A percentile compares a stretch with the other conserved stretches of the same genome.
These are phyloP conservation scores for Papilio xuthus DNA, from an alignment of 1,140 invertebrate genomes.

Conservation along the genomic window DNA sequence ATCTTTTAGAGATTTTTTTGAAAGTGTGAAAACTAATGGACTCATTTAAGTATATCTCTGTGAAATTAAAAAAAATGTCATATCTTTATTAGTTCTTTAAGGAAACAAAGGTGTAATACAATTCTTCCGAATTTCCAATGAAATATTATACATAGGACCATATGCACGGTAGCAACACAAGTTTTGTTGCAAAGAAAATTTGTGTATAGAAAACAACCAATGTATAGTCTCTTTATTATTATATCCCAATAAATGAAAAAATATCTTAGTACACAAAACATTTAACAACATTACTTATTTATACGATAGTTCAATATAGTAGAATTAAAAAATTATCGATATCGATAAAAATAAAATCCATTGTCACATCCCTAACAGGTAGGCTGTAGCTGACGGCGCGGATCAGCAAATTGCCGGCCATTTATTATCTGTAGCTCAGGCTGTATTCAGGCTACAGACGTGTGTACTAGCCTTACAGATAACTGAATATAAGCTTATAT, in stretches of 20 bases:
- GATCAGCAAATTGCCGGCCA: conserved; percentile 48
- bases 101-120: too few relatives aligned
- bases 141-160: too few relatives aligned
- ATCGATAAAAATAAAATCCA: not conserved
- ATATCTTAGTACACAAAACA: not conserved
- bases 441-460: conserved; percentile 33
- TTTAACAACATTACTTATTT: not conserved
- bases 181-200: too few relatives aligned
- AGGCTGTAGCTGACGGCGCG: conserved; percentile 45
- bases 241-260: not conserved
- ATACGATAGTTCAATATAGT: not conserved
- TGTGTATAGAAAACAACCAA: too few relatives aligned
- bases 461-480: conserved; percentile 39
- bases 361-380: conserved; percentile 44
- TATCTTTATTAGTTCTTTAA: too few relatives aligned
- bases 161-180: too few relatives aligned
- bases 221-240: too few relatives aligned
- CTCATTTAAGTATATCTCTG: too few relatives aligned
- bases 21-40: too few relatives aligned
- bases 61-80: too few relatives aligned
- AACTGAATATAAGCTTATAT: conserved; percentile 21
- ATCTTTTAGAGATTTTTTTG: too few relatives aligned
- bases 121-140: too few relatives aligned
- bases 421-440: conserved; percentile 46
- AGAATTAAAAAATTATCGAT: conserved; percentile 35